Percentiles rank a stretch among this genome's conserved stretches.
Conservation (phyloP, 1,140 invertebrate species). For the Drosophila carrolli region DNA sequence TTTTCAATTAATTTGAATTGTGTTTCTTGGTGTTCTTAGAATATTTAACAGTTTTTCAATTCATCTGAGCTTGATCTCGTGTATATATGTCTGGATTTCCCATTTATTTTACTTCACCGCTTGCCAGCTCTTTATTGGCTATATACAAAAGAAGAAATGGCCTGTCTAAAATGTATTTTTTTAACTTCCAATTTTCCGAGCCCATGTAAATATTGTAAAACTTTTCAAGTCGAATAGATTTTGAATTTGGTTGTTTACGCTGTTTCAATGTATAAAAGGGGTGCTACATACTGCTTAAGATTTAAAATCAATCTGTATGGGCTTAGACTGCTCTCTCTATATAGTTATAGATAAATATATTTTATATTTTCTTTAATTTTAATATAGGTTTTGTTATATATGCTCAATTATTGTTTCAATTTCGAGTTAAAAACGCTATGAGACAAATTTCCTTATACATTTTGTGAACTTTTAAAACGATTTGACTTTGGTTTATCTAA, state of each 20-base stretch:
- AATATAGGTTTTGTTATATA: constrained; percentile 58
- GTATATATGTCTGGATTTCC: constrained; percentile 39
- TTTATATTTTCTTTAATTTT: constrained; percentile 40
- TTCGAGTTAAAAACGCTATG: constrained; percentile 68
- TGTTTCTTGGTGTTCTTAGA: constrained; percentile 39
- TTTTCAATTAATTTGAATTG: constrained; percentile 69
- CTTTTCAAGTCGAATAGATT: constrained; percentile 21
- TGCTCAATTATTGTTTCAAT: constrained; percentile 77
- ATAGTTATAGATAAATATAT: constrained; percentile 69
- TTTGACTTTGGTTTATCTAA: constrained; percentile 47
- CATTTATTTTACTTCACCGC: constrained; percentile 26
- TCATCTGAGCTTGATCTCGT: constrained; percentile 53
- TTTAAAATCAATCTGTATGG: constrained; percentile 72
- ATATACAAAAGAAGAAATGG: constrained; percentile 33
- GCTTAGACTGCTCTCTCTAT: constrained; percentile 61
- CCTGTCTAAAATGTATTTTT: constrained; percentile 11
- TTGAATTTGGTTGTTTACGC: constrained; percentile 39
- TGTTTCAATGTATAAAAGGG: constrained; percentile 67
- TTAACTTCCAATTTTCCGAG: neutral
- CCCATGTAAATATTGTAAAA: constrained; percentile 48
- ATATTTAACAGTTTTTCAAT: constrained; percentile 50
- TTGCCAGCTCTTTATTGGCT: constrained; percentile 14
- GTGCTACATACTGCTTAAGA: constrained; percentile 67
- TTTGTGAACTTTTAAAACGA: constrained; percentile 50
- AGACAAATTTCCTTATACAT: constrained; percentile 41